Evolutionary conservation across 1,140 invertebrate genomes (phyloP).

Genomic region (Zaprionus inermis): DNA sequence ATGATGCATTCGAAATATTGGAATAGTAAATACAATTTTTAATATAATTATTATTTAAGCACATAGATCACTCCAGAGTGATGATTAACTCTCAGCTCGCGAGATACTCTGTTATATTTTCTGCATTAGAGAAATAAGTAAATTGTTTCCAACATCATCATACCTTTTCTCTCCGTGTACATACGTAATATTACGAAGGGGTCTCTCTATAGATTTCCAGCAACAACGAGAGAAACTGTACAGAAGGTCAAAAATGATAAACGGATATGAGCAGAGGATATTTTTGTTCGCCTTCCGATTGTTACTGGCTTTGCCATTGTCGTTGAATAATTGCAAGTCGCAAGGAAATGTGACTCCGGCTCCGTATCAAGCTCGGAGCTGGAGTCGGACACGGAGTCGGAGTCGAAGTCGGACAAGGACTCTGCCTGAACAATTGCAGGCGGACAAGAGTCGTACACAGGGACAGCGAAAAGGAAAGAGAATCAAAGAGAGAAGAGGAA

Average conservation of each 20-base stretch:
- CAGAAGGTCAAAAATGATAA: constrained; percentile 84
- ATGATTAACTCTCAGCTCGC: too few relatives aligned
- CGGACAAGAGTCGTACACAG: constrained; percentile 52
- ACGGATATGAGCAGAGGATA: constrained; percentile 81
- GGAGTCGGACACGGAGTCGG: background rate
- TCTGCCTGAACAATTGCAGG: constrained; percentile 57
- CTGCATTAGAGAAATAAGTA: too few relatives aligned
- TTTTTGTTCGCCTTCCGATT: constrained; percentile 55
- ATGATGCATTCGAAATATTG: too few relatives aligned
- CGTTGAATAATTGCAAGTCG: constrained; percentile 78
- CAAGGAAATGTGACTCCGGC: constrained; percentile 32
- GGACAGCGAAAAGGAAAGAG: constrained; percentile 20
- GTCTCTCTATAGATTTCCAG: constrained; percentile 41
- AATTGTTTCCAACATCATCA: background rate
- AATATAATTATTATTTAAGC: too few relatives aligned
- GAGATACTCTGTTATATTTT: too few relatives aligned
- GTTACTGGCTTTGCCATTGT: constrained; percentile 52
- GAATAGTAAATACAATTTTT: too few relatives aligned
- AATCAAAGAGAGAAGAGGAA: constrained; percentile 2
- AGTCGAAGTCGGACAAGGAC: background rate
- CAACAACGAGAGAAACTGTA: constrained; percentile 44
- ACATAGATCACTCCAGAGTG: too few relatives aligned
- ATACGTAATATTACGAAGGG: constrained; percentile 17
- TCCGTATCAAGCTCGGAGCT: constrained; percentile 1
- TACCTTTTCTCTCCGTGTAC: background rate